Conservation (phyloP, 2,797 vertebrate genomes). For the Peromyscus aztecus region DNA sequence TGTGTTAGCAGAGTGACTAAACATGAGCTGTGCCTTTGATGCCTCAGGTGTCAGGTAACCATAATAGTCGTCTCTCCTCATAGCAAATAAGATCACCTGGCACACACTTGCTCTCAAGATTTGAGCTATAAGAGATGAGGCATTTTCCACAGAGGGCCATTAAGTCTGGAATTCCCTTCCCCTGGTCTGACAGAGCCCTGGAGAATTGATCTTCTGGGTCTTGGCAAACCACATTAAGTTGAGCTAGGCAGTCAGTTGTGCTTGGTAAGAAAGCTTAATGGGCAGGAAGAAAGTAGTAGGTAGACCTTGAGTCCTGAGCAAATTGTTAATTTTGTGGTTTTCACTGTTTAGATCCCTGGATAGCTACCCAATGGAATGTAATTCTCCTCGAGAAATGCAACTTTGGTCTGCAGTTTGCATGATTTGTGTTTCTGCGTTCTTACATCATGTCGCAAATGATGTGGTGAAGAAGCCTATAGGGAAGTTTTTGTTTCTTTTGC, state of each 20-base stretch:
- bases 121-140: constrained; percentile 68
- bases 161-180: constrained; percentile 83
- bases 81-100: constrained; percentile 75
- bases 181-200: constrained; percentile 71
- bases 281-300: constrained; percentile 61
- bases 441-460: constrained; percentile 81
- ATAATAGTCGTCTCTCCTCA: constrained; percentile 52
- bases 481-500: constrained; percentile 81
- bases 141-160: constrained; percentile 83
- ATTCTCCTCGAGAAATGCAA: constrained; percentile 39
- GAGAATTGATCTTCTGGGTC: constrained; percentile 75
- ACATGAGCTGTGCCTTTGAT: neutral
- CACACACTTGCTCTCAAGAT: constrained; percentile 61
- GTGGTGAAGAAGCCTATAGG: constrained; percentile 75
- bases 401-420: neutral
- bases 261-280: constrained; percentile 60
- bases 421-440: constrained; percentile 79
- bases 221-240: constrained; percentile 73
- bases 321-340: constrained; percentile 66
- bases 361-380: neutral
- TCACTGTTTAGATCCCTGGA: constrained; percentile 58
- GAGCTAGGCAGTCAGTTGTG: constrained; percentile 50
- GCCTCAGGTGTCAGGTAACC: constrained; percentile 68
- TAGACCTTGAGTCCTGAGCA: constrained; percentile 58
- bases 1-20: neutral